Conservation (phyloP, 2,797 vertebrate species). For the Lithobates pipiens region DNA sequence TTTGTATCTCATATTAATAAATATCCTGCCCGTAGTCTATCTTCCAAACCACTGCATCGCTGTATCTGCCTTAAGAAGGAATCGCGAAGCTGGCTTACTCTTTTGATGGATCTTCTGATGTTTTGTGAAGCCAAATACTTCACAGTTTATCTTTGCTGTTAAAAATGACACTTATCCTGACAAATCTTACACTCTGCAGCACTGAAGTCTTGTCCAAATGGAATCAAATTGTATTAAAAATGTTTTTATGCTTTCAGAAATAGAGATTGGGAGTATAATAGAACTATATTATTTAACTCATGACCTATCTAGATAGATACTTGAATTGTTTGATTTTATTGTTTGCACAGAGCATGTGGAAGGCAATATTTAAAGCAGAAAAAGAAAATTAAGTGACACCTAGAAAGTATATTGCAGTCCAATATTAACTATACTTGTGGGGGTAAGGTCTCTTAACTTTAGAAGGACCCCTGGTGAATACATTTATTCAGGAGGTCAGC, state of each 20-base stretch:
- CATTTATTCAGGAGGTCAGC: too few species aligned
- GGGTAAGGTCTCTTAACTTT: too few species aligned
- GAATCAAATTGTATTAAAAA: neutral
- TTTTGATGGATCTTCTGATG: constrained; percentile 26
- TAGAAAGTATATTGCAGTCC: too few species aligned
- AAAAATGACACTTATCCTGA: constrained; percentile 23
- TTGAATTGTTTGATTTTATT: too few species aligned
- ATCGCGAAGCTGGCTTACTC: constrained; percentile 13
- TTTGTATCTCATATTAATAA: constrained; percentile 46
- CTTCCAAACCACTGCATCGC: constrained; percentile 26
- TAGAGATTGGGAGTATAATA: neutral
- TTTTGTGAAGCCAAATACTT: constrained; percentile 19
- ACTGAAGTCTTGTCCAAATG: neutral
- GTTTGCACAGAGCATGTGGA: too few species aligned
- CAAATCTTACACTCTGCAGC: neutral
- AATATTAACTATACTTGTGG: too few species aligned
- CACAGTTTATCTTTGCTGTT: constrained; percentile 31
- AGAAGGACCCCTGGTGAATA: too few species aligned
- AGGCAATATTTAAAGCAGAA: too few species aligned
- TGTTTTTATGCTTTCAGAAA: neutral
- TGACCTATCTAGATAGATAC: too few species aligned
- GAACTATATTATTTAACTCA: neutral
- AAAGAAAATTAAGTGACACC: too few species aligned
- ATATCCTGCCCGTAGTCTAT: constrained; percentile 27
- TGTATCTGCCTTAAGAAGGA: constrained; percentile 6